Base-by-base conservation (phyloP, 1,140 invertebrate species). In the Eulimnadia texana region DNA sequence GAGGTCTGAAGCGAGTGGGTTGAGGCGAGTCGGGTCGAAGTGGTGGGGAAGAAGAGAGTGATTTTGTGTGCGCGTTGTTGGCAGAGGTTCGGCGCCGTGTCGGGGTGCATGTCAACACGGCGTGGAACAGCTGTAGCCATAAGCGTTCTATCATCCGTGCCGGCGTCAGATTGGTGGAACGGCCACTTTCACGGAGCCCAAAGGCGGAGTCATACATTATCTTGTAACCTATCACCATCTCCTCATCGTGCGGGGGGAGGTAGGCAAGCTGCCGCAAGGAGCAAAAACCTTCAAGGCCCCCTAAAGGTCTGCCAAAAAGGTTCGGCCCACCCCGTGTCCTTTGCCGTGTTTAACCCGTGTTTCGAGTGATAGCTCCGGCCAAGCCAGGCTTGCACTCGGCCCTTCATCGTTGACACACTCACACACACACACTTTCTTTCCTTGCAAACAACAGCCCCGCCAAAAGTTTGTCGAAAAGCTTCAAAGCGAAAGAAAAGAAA, bases 221-320 rank as follows among this genome's bases (percentile, higher is more conserved):
- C 58, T 51, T 60, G 58, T 60, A 60, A 60, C 58, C 58, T 60
- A 60, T 60, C 58, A 60, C 58, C 58, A 60, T 60, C 58, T 60
- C 50, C 23, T 50, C 58, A 60, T 60, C 58, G 24, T 51, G n/a
- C 23, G 52, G 50, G n/a, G n/a, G n/a, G n/a, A n/a, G n/a, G n/a
- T n/a, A n/a, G n/a, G n/a, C n/a, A n/a, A n/a, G n/a, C n/a, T n/a
- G n/a, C n/a, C n/a, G n/a, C n/a, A n/a, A n/a, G n/a, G n/a, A n/a
- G n/a, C n/a, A n/a, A n/a, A n/a, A n/a, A n/a, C n/a, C n/a, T n/a
- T n/a, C n/a, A n/a, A n/a, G n/a, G n/a, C n/a, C n/a, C n/a, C n/a
- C n/a, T n/a, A n/a, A n/a, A n/a, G n/a, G n/a, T n/a, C n/a, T n/a
- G n/a, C n/a, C n/a, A n/a, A n/a, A n/a, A n/a, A n/a, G n/a, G n/a